Percentiles rank a stretch among this genome's conserved stretches.
These are phyloP conservation scores for Dasysyrphus albostriatus DNA, from an alignment of 2,888 invertebrate genomes.

Conservation along the genomic window DNA sequence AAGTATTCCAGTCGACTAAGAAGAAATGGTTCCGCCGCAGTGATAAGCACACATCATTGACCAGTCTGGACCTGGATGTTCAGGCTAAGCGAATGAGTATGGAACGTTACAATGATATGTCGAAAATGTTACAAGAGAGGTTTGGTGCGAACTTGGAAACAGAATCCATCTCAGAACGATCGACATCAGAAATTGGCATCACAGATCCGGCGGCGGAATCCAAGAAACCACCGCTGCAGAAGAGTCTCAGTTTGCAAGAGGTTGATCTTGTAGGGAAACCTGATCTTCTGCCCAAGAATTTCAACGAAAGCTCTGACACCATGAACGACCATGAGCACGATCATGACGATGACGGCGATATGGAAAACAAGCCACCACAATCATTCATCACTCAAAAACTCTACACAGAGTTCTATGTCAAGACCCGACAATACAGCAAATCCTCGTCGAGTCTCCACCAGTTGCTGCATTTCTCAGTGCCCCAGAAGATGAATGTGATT, in stretches of 20 bases:
- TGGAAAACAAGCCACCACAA: slow-evolving; percentile 83
- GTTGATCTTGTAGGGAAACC: slow-evolving; percentile 82
- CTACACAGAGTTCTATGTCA: slow-evolving; percentile 89
- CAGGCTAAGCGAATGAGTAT: slow-evolving; percentile 89
- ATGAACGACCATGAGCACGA: slow-evolving; percentile 82
- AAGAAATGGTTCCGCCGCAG: slow-evolving; percentile 88
- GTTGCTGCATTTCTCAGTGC: slow-evolving; percentile 82
- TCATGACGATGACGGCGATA: slow-evolving; percentile 80
- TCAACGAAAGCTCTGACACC: slow-evolving; percentile 78
- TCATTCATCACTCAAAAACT: slow-evolving; percentile 89
- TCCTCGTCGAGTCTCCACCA: slow-evolving; percentile 86
- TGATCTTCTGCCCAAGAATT: slow-evolving; percentile 80
- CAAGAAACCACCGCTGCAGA: slow-evolving; percentile 79
- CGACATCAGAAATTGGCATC: slow-evolving; percentile 77
- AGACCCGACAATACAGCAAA: slow-evolving; percentile 88
- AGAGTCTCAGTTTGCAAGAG: slow-evolving; percentile 83
- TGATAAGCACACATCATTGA: slow-evolving; percentile 79
- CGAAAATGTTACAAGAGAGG: slow-evolving; percentile 88
- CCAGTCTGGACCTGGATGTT: slow-evolving; percentile 85
- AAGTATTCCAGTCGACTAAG: slow-evolving; percentile 85
- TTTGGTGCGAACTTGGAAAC: slow-evolving; percentile 84
- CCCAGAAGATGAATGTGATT: slow-evolving; percentile 85
- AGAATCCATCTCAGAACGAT: slow-evolving; percentile 78
- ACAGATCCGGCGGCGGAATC: slow-evolving; percentile 50
- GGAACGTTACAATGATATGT: slow-evolving; percentile 89